A percentile compares a stretch with the other conserved stretches of the same genome.
Conservation (phyloP, 1,140 invertebrate species). For the Ericerus pela region DNA sequence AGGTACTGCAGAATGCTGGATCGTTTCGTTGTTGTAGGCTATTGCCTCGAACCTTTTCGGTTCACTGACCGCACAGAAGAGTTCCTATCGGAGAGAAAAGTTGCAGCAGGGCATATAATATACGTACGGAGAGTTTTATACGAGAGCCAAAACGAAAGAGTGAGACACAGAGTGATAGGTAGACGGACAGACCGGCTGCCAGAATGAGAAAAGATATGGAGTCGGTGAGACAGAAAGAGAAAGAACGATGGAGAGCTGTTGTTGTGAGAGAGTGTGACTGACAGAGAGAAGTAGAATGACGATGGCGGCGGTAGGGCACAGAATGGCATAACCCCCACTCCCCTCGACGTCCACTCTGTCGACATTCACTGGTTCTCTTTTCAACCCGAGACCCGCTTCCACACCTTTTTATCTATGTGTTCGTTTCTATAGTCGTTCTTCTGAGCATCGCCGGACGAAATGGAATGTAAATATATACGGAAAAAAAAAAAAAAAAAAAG, state of each 20-base stretch:
- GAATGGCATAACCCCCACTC: neutral
- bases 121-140: no score
- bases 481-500: slow-evolving; percentile 5
- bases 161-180: no score
- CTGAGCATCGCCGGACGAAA: neutral
- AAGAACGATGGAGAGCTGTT: no score
- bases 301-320: neutral
- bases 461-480: slow-evolving; percentile 4
- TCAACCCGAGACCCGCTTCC: slow-evolving; percentile 8
- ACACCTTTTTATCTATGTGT: slow-evolving; percentile 7
- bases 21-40: slow-evolving; percentile 3
- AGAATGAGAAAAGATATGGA: no score
- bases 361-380: slow-evolving; percentile 7
- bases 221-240: no score
- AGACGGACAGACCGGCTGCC: no score
- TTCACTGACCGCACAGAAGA: slow-evolving; percentile 8
- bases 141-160: no score
- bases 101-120: no score
- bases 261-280: no score
- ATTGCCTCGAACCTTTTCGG: slow-evolving; percentile 2
- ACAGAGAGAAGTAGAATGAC: no score
- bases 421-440: slow-evolving; percentile 7
- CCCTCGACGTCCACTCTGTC: neutral
- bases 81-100: slow-evolving; percentile 9
- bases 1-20: neutral